Percentiles rank a stretch among this genome's conserved stretches.
Conservation (phyloP, 2,888 invertebrate genomes). For the Dusona sp. region DNA sequence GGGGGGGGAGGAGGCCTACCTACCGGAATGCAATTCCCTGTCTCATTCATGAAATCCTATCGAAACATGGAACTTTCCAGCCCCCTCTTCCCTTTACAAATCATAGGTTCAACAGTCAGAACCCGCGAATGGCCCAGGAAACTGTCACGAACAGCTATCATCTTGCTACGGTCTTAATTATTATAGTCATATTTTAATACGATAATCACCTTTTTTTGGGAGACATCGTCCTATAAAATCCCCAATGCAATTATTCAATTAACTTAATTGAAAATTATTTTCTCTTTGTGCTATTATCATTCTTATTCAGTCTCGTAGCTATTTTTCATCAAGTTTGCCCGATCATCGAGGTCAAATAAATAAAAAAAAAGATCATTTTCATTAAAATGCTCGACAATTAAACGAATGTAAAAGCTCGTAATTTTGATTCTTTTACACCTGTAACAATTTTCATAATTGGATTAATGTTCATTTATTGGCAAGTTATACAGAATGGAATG, state of each 20-base stretch:
- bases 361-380: not conserved
- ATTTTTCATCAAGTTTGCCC: not conserved
- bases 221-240: not conserved
- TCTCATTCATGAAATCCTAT: constrained; percentile 54
- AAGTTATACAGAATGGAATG: not conserved
- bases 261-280: not conserved
- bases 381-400: not conserved
- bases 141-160: constrained; percentile 55
- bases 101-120: constrained; percentile 34
- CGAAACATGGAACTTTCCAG: constrained; percentile 47
- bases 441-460: not conserved
- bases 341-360: not conserved
- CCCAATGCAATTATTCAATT: not conserved
- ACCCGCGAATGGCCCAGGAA: constrained; percentile 49
- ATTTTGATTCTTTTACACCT: not conserved
- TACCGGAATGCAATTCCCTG: constrained; percentile 42
- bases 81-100: constrained; percentile 63
- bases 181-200: not conserved
- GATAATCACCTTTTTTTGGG: not conserved
- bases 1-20: not conserved
- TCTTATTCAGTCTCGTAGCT: not conserved
- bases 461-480: not conserved
- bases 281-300: not conserved
- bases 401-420: not conserved
- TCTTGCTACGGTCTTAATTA: not conserved